Percentiles rank a stretch among this genome's conserved stretches.
Conservation (phyloP, 2,113 vertebrate species). For the Crotophaga sulcirostris region DNA sequence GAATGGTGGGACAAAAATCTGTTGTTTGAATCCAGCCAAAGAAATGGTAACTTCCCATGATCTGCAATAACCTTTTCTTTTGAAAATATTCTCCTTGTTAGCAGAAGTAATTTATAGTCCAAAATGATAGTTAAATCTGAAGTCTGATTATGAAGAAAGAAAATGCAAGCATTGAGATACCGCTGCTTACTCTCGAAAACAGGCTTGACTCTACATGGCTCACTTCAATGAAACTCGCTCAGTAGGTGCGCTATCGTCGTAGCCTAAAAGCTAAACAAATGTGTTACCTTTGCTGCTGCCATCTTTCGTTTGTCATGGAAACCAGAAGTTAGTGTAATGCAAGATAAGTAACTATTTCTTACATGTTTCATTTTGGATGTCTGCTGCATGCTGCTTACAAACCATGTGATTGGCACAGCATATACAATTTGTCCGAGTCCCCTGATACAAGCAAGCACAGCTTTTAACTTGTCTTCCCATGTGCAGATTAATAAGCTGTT, state of each 20-base stretch:
- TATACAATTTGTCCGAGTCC: background rate
- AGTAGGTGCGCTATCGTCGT: background rate
- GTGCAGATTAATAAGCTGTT: background rate
- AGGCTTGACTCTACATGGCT: background rate
- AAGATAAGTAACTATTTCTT: background rate
- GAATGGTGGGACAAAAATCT: background rate
- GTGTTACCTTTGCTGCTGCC: background rate
- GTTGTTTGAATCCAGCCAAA: background rate
- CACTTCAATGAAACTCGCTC: background rate
- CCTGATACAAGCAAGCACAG: background rate
- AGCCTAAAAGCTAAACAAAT: background rate
- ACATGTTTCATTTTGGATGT: background rate
- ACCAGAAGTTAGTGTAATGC: background rate
- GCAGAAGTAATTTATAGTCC: background rate
- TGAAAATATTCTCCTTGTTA: background rate
- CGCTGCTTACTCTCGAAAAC: background rate
- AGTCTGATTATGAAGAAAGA: background rate
- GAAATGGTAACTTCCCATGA: background rate
- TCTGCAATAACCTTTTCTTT: background rate
- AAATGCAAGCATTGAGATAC: background rate
- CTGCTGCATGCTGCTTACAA: background rate
- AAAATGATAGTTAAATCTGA: background rate
- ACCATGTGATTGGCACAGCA: background rate
- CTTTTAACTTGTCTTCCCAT: background rate
- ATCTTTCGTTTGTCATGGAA: background rate